Evolutionary conservation across 2,888 invertebrate genomes (phyloP).

Genomic region (Drosophila lutescens): DNA sequence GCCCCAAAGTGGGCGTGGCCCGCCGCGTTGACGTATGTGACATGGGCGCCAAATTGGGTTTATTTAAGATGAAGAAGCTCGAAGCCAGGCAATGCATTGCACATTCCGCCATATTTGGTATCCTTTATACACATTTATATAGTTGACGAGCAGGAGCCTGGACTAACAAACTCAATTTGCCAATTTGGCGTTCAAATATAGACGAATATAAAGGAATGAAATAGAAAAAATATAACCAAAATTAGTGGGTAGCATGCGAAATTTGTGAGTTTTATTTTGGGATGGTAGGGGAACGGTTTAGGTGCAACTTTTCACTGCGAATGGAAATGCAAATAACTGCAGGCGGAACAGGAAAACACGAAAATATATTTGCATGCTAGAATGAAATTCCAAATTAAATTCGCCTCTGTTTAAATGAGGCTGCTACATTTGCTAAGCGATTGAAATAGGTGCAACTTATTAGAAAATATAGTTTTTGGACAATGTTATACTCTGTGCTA

Average conservation of each 20-base stretch:
- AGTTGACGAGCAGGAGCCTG: constrained; percentile 15
- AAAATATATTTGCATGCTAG: constrained; percentile 5
- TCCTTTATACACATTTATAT: constrained; percentile 1
- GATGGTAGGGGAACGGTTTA: no score
- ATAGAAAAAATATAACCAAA: constrained; percentile 50
- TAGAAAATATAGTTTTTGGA: background rate
- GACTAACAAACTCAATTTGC: constrained; percentile 69
- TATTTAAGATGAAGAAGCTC: constrained; percentile 31
- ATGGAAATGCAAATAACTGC: constrained; percentile 6
- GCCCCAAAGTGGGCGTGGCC: constrained; percentile 61
- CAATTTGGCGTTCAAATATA: constrained; percentile 47
- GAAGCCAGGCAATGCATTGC: constrained; percentile 51
- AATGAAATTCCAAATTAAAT: constrained; percentile 11
- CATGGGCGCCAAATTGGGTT: constrained; percentile 78
- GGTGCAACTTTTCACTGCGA: constrained; percentile 2
- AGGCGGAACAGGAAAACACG: background rate
- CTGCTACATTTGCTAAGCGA: background rate
- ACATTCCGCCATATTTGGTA: constrained; percentile 33
- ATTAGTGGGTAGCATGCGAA: constrained; percentile 66
- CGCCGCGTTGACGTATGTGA: constrained; percentile 76
- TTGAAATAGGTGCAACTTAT: background rate
- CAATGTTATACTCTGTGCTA: no score
- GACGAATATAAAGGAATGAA: constrained; percentile 6
- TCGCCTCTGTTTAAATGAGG: background rate
- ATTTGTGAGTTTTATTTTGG: no score